A percentile compares a stretch with the other conserved stretches of the same genome.
Evolutionary conservation across 1,140 invertebrate genomes (phyloP).

Genomic region (Trichogramma pretiosum): DNA sequence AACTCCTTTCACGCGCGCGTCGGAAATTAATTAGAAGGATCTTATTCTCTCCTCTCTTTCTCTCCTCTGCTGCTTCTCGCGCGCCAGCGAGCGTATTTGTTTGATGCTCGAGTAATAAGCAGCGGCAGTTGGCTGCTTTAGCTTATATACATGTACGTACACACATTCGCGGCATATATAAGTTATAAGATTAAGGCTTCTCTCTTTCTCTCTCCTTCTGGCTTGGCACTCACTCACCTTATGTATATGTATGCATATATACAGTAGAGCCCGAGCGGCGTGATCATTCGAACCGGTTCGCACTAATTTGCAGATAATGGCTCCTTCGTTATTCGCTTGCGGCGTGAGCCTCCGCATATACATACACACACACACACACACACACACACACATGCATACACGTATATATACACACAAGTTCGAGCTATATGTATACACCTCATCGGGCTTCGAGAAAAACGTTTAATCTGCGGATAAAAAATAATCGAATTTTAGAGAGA

Average conservation of each 20-base stretch:
- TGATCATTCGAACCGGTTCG: constrained; percentile 20
- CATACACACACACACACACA: neutral
- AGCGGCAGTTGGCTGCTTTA: neutral
- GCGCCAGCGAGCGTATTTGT: constrained; percentile 7
- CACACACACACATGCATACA: too few relatives aligned
- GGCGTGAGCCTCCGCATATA: neutral
- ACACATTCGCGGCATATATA: too few relatives aligned
- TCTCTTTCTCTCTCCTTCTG: neutral
- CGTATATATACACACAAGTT: too few relatives aligned
- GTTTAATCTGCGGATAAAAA: constrained; percentile 20
- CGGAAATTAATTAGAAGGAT: constrained; percentile 20
- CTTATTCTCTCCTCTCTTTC: too few relatives aligned
- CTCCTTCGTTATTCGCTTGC: constrained; percentile 9
- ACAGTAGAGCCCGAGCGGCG: neutral
- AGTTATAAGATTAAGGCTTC: constrained; percentile 14
- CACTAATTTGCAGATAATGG: constrained; percentile 20
- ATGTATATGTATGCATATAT: too few relatives aligned
- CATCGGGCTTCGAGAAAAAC: constrained; percentile 17
- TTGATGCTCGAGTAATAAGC: constrained; percentile 16
- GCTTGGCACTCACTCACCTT: too few relatives aligned
- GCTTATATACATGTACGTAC: too few relatives aligned
- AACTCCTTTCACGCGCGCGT: constrained; percentile 4
- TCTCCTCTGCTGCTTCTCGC: too few relatives aligned
- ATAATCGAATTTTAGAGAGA: too few relatives aligned
- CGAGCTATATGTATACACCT: too few relatives aligned